phyloP scores from a whole-genome alignment of 2,113 vertebrate species.

The Brachypteracias leptosomus region DNA sequence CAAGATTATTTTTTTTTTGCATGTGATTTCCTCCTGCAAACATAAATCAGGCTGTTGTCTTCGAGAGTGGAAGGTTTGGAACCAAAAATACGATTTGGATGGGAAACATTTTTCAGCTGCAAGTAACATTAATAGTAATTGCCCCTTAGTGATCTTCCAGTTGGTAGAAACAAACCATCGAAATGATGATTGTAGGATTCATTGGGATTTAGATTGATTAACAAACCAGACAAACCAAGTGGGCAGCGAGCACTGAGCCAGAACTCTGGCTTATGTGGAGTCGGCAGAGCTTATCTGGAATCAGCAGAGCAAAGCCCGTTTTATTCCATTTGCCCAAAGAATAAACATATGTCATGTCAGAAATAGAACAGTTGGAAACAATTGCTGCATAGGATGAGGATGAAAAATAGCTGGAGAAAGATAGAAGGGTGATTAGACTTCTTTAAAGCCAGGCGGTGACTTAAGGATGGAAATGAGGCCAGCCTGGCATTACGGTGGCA shows the following conservation, averaged over 20 bases:
- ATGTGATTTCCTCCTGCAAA: neutral
- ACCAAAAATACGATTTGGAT: neutral
- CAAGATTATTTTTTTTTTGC: neutral
- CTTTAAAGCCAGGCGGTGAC: neutral
- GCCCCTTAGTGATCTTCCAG: slow-evolving; percentile 4
- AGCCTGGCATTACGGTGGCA: neutral
- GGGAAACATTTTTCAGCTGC: neutral
- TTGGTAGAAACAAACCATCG: slow-evolving; percentile 21
- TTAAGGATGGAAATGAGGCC: neutral
- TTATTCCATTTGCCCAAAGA: neutral
- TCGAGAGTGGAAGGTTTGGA: neutral
- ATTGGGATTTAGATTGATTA: slow-evolving; percentile 6
- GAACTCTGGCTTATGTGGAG: neutral
- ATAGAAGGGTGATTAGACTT: neutral
- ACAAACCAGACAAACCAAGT: neutral
- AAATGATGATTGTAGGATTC: slow-evolving; percentile 58
- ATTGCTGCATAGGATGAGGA: neutral
- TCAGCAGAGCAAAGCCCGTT: neutral
- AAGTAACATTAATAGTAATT: slow-evolving; percentile 24
- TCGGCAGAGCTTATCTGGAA: neutral
- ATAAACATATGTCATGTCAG: neutral
- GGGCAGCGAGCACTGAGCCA: neutral
- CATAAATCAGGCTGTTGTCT: neutral
- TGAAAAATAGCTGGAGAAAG: neutral
- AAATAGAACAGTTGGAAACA: slow-evolving; percentile 3